phyloP scores from a whole-genome alignment of 2,113 vertebrate species.

The Stigmatopora nigra region DNA sequence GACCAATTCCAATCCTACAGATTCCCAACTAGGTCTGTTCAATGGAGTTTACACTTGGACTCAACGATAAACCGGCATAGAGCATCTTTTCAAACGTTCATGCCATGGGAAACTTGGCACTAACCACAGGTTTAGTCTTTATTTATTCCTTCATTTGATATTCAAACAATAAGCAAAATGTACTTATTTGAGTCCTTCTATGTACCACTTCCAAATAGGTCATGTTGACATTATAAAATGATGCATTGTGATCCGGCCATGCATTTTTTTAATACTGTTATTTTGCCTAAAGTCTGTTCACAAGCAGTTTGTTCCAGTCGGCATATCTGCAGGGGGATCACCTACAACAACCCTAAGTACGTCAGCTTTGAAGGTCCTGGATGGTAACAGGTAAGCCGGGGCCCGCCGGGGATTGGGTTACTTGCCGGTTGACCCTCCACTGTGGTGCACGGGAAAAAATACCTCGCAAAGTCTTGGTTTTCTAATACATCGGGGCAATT shows the following conservation, averaged over 20 bases:
- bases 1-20: background rate
- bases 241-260: background rate
- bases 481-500: background rate
- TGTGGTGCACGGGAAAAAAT: background rate
- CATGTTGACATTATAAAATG: background rate
- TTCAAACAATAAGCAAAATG: background rate
- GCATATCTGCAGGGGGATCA: conserved; percentile 38
- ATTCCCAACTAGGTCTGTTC: background rate
- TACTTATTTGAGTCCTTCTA: background rate
- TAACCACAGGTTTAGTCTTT: background rate
- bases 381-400: conserved; percentile 53
- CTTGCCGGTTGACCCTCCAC: conserved; percentile 10
- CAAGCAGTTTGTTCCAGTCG: conserved; percentile 10
- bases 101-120: conserved; percentile 2
- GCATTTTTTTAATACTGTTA: background rate
- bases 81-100: too few relatives aligned
- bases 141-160: background rate
- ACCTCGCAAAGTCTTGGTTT: background rate
- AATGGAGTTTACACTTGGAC: background rate
- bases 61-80: background rate
- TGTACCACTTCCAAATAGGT: background rate
- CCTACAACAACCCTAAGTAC: conserved; percentile 43
- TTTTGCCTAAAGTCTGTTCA: conserved; percentile 25
- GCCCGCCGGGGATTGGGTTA: conserved; percentile 27
- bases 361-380: conserved; percentile 36